Conservation (phyloP, 1,140 invertebrate genomes). For the Cotesia typhae region DNA sequence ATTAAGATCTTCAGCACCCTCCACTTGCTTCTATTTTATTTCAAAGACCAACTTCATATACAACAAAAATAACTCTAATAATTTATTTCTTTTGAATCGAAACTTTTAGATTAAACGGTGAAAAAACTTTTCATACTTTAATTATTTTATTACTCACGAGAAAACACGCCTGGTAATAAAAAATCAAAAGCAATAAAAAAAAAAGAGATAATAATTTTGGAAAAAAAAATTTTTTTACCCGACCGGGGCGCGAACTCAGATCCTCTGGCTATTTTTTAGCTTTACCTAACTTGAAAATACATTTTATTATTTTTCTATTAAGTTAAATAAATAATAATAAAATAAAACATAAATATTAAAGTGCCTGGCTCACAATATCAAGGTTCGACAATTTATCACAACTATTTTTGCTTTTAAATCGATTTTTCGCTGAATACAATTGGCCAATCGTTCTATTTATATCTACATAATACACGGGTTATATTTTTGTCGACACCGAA, state of each 20-base stretch:
- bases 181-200: too few species aligned
- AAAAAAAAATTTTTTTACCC: too few species aligned
- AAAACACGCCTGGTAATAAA: too few species aligned
- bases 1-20: constrained; percentile 9
- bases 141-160: too few species aligned
- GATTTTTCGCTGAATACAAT: constrained; percentile 6
- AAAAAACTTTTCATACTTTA: too few species aligned
- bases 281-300: neutral
- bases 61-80: neutral
- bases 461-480: neutral
- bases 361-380: constrained; percentile 19
- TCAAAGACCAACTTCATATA: neutral
- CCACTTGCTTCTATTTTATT: neutral
- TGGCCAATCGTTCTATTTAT: constrained; percentile 23
- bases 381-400: constrained; percentile 26
- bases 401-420: constrained; percentile 21
- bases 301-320: neutral
- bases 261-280: too few species aligned
- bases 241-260: too few species aligned
- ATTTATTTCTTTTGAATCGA: too few species aligned
- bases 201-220: too few species aligned
- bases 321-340: neutral
- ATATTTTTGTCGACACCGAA: neutral
- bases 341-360: neutral
- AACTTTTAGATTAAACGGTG: too few species aligned